A percentile compares a stretch with the other conserved stretches of the same genome.
Evolutionary conservation across 2,113 vertebrate genomes (phyloP).

Genomic region (Platycercus adscitus): DNA sequence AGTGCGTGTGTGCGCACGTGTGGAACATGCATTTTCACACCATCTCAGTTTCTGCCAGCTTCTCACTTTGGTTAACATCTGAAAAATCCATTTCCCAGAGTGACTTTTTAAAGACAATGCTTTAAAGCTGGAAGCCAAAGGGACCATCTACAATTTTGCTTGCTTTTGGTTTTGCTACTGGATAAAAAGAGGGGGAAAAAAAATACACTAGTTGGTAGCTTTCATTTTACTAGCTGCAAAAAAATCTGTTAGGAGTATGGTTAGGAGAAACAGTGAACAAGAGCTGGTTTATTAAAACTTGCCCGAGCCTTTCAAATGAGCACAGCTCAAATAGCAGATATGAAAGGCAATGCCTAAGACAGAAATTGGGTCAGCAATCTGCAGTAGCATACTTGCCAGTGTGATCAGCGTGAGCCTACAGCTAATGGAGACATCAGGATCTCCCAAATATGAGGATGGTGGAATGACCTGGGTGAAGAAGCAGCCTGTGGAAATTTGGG

Average conservation of each 20-base stretch:
- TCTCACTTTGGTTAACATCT: constrained; percentile 64
- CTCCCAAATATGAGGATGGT: constrained; percentile 22
- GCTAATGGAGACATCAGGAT: constrained; percentile 56
- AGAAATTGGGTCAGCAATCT: constrained; percentile 72
- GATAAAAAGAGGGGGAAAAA: not conserved
- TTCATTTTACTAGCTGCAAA: constrained; percentile 47
- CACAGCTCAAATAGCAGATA: constrained; percentile 60
- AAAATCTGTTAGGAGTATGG: not conserved
- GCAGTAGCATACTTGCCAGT: constrained; percentile 67
- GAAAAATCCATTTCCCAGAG: constrained; percentile 57
- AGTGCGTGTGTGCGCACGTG: not conserved
- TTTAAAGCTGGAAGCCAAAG: constrained; percentile 72
- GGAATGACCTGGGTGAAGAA: constrained; percentile 41
- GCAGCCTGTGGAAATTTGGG: not conserved
- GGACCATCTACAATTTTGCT: constrained; percentile 32
- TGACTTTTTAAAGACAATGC: constrained; percentile 37
- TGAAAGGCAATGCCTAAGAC: constrained; percentile 61
- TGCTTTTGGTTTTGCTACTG: constrained; percentile 33
- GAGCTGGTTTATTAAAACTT: constrained; percentile 67
- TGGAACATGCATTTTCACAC: constrained; percentile 37
- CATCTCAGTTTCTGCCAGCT: constrained; percentile 45
- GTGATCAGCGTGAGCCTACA: constrained; percentile 63
- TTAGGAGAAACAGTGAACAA: constrained; percentile 57
- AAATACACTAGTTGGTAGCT: not conserved
- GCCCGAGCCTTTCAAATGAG: constrained; percentile 66